Base-by-base conservation (phyloP, 1,140 invertebrate species). In the Pomacea maculata region DNA sequence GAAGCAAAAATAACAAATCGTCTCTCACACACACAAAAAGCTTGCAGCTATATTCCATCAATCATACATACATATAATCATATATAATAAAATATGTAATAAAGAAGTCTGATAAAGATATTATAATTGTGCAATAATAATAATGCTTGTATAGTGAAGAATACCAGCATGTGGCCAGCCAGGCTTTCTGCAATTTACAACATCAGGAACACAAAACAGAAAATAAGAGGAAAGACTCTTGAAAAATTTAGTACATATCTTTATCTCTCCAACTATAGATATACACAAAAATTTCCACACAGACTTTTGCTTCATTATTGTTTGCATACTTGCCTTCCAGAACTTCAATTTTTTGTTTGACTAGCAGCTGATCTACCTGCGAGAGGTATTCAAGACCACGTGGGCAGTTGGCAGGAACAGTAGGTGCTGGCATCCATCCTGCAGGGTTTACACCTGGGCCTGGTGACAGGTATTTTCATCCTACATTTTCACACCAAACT, bases 361-460 rank as follows among this genome's bases (percentile, higher is more conserved):
- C 94, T 79, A 97, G 92, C 70, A 98, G 92, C 85, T 96, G 94
- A 91, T 98, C 96, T 93, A 98, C 94, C 93, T 93, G 94, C 90
- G 95, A 96, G 92, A 98, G 95, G 94, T 96, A 98, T 93, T 97
- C 96, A 93, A 98, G 95, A 84, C 96, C 97, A 88, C 94, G 95
- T 76, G 95, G 97, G 93, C 95, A 97, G 90, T 94, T 96, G 90
- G 93, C 94, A 68, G 88, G 83, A 14, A 29, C 67, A 45, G 78
- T 57, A 85, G 93, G 94, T 6, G 81, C 79, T 17, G 76, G 80
- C 34, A 74, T 70, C 85, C 85, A 86, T 55, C 85, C 85, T 52
- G 81, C 68, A 34, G 75, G 61, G 34, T 25, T 70, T 25, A 70
- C 68, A 17, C n/a, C 57, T 61, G 57, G 1, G 11, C 57, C 57